These are phyloP conservation scores for Panopea generosa DNA, from an alignment of 2,888 invertebrate genomes.

Conservation along the genomic window DNA sequence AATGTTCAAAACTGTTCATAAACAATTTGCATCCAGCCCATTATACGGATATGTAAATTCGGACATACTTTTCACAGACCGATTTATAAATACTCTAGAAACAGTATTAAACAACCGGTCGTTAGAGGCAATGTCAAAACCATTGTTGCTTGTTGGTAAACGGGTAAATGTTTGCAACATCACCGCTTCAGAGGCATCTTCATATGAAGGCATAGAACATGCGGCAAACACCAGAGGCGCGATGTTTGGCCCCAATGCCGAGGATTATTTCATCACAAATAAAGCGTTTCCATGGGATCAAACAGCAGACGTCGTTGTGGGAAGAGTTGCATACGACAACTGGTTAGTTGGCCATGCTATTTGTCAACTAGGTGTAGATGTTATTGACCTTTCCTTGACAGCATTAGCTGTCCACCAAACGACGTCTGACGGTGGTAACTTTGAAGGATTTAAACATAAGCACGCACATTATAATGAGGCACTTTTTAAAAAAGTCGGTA, in stretches of 20 bases:
- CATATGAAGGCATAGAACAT: slow-evolving; percentile 32
- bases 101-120: slow-evolving; percentile 17
- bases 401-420: slow-evolving; percentile 75
- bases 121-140: slow-evolving; percentile 10
- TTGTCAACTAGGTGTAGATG: slow-evolving; percentile 50
- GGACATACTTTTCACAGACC: slow-evolving; percentile 75
- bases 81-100: slow-evolving; percentile 62
- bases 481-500: slow-evolving; percentile 54
- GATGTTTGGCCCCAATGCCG: slow-evolving; percentile 68
- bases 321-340: slow-evolving; percentile 75
- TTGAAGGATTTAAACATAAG: slow-evolving; percentile 62
- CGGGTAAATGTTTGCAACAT: slow-evolving; percentile 64
- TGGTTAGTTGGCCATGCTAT: slow-evolving; percentile 72
- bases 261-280: slow-evolving; percentile 75
- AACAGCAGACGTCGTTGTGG: slow-evolving; percentile 74
- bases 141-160: slow-evolving; percentile 59
- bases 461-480: slow-evolving; percentile 61
- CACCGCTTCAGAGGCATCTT: slow-evolving; percentile 39
- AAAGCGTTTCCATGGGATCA: slow-evolving; percentile 69
- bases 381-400: slow-evolving; percentile 69
- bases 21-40: slow-evolving; percentile 58
- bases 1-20: slow-evolving; percentile 73
- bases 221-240: slow-evolving; percentile 59
- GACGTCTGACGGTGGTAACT: slow-evolving; percentile 65
- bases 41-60: slow-evolving; percentile 78